Percentiles rank a stretch among this genome's conserved stretches.
Conservation (phyloP, 1,140 invertebrate species). For the Laupala kohalensis region DNA sequence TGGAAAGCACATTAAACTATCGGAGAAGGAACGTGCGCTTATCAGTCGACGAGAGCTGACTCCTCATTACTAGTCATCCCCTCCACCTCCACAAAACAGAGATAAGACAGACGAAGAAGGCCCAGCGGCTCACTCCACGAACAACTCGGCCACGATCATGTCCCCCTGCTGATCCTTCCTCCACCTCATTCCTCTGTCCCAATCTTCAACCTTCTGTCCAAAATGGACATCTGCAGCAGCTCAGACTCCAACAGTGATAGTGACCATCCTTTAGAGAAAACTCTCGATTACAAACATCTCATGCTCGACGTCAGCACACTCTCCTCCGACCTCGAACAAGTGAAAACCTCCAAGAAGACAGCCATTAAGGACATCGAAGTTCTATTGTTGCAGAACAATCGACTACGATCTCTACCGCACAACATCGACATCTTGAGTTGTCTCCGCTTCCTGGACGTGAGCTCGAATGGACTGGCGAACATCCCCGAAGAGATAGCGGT, state of each 20-base stretch:
- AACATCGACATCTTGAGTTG: slow-evolving; percentile 47
- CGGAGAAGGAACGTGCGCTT: no score
- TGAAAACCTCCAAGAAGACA: slow-evolving; percentile 37
- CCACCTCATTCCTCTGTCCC: no score
- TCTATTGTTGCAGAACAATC: slow-evolving; percentile 56
- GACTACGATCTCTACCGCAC: slow-evolving; percentile 31
- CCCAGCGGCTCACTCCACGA: no score
- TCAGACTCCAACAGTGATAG: slow-evolving; percentile 47
- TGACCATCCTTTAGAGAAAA: slow-evolving; percentile 47
- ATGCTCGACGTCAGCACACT: slow-evolving; percentile 41
- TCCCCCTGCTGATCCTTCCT: no score
- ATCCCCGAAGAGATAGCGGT: slow-evolving; percentile 60
- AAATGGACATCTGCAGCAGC: no score
- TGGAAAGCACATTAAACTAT: no score
- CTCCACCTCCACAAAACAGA: no score
- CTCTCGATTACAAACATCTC: slow-evolving; percentile 54
- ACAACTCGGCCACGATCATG: no score
- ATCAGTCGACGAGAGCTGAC: no score
- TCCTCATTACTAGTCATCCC: no score
- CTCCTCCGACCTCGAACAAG: slow-evolving; percentile 38
- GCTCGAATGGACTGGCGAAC: slow-evolving; percentile 64
- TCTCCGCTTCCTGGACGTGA: slow-evolving; percentile 69
- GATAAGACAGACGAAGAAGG: no score
- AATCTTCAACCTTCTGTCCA: no score
- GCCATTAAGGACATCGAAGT: slow-evolving; percentile 50